Evolutionary conservation across 2,797 vertebrate species (phyloP).

Genomic region (Hippoglossus hippoglossus): DNA sequence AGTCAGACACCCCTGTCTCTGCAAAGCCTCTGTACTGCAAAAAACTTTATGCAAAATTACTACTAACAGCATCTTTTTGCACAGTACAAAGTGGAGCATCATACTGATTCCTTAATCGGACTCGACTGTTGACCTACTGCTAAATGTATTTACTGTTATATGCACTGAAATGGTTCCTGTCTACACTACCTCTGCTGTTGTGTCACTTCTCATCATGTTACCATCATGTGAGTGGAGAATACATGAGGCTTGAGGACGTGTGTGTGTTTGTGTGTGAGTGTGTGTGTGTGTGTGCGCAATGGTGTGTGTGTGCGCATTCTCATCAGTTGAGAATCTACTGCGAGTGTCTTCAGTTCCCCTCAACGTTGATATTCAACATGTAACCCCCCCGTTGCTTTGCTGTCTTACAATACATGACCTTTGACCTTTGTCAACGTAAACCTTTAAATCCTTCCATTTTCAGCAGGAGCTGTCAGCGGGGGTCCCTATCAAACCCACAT

Average conservation of each 20-base stretch:
- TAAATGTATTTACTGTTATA: background rate
- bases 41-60: background rate
- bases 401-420: constrained; percentile 48
- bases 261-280: constrained; percentile 5
- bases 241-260: background rate
- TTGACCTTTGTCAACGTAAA: constrained; percentile 57
- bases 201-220: constrained; percentile 26
- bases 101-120: background rate
- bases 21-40: background rate
- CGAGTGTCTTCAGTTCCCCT: constrained; percentile 6
- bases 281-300: background rate
- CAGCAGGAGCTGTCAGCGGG: constrained; percentile 39
- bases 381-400: constrained; percentile 27
- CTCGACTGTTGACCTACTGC: background rate
- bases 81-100: background rate
- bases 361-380: constrained; percentile 52
- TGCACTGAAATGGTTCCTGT: background rate
- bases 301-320: background rate
- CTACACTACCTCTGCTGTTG: background rate
- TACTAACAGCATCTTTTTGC: background rate
- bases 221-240: background rate
- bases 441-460: constrained; percentile 60
- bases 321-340: constrained; percentile 29
- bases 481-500: constrained; percentile 7
- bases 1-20: constrained; percentile 7